Conservation (phyloP, 2,113 vertebrate genomes). For the Sphyrna mokarran region DNA sequence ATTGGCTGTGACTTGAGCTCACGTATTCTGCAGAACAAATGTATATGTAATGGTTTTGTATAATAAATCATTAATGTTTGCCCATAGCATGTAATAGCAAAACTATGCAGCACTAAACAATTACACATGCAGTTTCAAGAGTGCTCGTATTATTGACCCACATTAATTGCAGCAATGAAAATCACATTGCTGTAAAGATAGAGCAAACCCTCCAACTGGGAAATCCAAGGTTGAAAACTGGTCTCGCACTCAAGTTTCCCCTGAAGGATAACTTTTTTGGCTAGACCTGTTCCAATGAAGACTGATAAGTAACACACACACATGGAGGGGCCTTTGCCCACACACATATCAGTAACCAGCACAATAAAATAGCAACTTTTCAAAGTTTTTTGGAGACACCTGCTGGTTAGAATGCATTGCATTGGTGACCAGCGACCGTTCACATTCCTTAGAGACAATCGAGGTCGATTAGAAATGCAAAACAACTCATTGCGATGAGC, state of each 20-base stretch:
- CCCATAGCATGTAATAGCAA: background rate
- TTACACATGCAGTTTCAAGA: background rate
- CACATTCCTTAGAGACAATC: background rate
- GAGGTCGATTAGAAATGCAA: background rate
- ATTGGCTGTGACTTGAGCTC: background rate
- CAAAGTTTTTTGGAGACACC: slow-evolving; percentile 18
- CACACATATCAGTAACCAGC: background rate
- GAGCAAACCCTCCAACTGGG: background rate
- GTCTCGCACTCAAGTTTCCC: background rate
- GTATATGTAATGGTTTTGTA: background rate
- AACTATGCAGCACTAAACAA: background rate
- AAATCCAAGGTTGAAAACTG: background rate
- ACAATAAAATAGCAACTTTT: background rate
- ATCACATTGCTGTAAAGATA: background rate
- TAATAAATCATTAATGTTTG: slow-evolving; percentile 5
- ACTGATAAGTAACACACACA: background rate
- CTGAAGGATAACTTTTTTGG: background rate
- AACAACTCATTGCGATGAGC: background rate
- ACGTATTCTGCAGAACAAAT: background rate
- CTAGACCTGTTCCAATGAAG: background rate
- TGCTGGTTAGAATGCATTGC: background rate
- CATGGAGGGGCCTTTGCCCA: background rate
- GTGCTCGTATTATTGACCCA: background rate
- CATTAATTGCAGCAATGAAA: background rate
- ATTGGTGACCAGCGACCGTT: background rate